phyloP scores from a whole-genome alignment of 2,113 vertebrate genomes.

The Zosterops borbonicus region DNA sequence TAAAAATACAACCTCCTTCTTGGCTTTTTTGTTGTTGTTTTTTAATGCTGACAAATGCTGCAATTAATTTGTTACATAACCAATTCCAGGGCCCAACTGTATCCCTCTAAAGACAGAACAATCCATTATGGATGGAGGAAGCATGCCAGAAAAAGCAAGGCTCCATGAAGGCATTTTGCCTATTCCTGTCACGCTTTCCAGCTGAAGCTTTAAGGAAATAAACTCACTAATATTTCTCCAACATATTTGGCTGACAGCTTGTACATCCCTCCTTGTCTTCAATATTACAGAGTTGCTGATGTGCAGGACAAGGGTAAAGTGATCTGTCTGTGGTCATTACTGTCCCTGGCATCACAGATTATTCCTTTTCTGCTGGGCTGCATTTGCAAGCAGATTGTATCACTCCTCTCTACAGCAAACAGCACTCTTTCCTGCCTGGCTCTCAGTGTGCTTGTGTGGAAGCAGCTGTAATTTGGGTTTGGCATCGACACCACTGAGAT shows the following conservation, averaged over 20 bases:
- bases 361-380: background rate
- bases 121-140: slow-evolving; percentile 27
- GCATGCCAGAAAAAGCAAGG: slow-evolving; percentile 52
- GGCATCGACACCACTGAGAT: background rate
- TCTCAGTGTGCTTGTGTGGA: background rate
- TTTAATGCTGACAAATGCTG: slow-evolving; percentile 12
- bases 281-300: background rate
- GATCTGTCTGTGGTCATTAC: background rate
- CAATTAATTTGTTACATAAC: slow-evolving; percentile 51
- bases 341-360: background rate
- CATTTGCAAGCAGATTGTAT: background rate
- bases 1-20: background rate
- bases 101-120: slow-evolving; percentile 14
- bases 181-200: background rate
- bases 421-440: background rate
- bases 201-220: slow-evolving; percentile 36
- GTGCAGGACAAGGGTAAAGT: background rate
- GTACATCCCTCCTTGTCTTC: background rate
- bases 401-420: background rate
- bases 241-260: background rate
- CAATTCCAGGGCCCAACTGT: background rate
- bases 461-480: background rate
- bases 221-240: background rate
- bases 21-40: background rate
- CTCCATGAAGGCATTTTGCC: background rate